Percentiles rank a stretch among this genome's conserved stretches.
Conservation (phyloP, 2,113 vertebrate species). For the Dascyllus trimaculatus region DNA sequence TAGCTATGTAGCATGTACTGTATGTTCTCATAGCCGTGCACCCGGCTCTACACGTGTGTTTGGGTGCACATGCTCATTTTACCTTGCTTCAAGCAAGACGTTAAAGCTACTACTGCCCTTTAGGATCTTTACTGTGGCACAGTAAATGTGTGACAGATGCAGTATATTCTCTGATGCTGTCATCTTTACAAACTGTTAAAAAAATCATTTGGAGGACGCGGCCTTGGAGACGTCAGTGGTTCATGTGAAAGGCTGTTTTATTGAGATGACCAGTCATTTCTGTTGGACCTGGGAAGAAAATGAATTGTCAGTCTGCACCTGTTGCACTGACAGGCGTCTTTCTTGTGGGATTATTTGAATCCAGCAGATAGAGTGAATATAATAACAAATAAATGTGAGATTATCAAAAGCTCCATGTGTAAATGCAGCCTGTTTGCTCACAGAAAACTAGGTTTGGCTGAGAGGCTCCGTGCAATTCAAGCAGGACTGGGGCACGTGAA, state of each 20-base stretch:
- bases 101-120: slow-evolving; percentile 7
- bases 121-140: neutral
- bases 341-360: slow-evolving; percentile 41
- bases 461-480: neutral
- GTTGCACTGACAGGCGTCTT: slow-evolving; percentile 29
- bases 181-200: slow-evolving; percentile 42
- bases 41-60: slow-evolving; percentile 38
- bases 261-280: neutral
- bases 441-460: neutral
- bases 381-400: slow-evolving; percentile 43
- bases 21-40: slow-evolving; percentile 22
- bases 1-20: slow-evolving; percentile 38
- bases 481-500: neutral
- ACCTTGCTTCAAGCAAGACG: slow-evolving; percentile 1
- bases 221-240: slow-evolving; percentile 51
- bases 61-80: slow-evolving; percentile 35
- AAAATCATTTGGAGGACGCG: slow-evolving; percentile 27
- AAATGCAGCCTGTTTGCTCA: slow-evolving; percentile 14
- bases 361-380: slow-evolving; percentile 26
- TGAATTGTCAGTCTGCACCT: slow-evolving; percentile 5
- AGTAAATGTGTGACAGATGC: slow-evolving; percentile 9
- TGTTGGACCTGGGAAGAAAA: slow-evolving; percentile 12
- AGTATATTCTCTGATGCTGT: slow-evolving; percentile 22
- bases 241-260: slow-evolving; percentile 42
- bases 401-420: slow-evolving; percentile 30